Evolutionary conservation across 2,888 invertebrate species (phyloP), one percentile per base, ranked within the genome.

Genomic region (Perizoma flavofasciatum): DNA sequence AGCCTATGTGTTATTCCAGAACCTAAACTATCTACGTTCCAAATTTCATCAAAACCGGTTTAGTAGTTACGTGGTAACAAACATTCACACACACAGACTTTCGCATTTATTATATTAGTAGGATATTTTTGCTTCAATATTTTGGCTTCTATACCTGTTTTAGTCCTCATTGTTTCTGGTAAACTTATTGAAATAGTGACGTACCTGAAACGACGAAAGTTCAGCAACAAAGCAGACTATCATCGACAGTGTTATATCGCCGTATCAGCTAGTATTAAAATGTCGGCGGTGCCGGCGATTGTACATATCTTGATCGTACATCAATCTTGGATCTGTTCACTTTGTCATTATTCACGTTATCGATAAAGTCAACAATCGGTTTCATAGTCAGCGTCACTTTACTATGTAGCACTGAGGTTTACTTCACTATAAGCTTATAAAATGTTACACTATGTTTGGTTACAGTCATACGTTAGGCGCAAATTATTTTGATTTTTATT

Each of bases 181-280:
- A 22, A 22, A 22, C 9, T 22, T 52, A 56, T 61, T 48, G 49
- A 55, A 55, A 45, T 65, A 53, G 52, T 55, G 51, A 88, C 87
- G 69, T 88, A 92, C 92, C 92, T 92, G 89, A 89, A 87, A 89
- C 84, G 90, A 88, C 80, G 89, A 83, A 74, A 90, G 86, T 80
- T 92, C 91, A 88, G 90, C 92, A 61, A 92, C 85, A 82, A 92
- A 89, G 85, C 88, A 92, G 89, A 92, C 88, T 92, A 92, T 90
- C 92, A 92, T 92, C 83, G 92, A 92, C 91, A 88, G 86, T 78
- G 83, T 81, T 88, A 87, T 88, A 66, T 85, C 73, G 79, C 83
- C 74, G 84, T 86, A 87, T 88, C 88, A 89, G 85, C 87, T 89
- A 82, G 74, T 79, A 81, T 78, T 81, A 86, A 85, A 71, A 68